Base-by-base conservation (phyloP, 2,888 invertebrate genomes). In the Xylophagus ater region DNA sequence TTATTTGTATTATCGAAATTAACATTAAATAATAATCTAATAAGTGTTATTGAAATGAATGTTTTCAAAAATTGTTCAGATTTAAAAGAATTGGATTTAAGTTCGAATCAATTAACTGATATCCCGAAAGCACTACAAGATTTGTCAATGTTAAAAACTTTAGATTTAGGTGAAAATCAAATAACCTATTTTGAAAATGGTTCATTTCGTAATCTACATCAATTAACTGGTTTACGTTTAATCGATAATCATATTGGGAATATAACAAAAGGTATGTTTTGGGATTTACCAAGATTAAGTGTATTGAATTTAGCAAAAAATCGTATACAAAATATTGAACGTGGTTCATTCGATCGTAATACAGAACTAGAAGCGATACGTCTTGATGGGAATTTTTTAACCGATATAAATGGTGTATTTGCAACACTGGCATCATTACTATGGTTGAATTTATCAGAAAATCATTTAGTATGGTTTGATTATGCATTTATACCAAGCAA, bases 121-220 rank as follows among this genome's bases (percentile, higher is more conserved):
- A 81, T 92, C 46, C 90, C 92, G 9, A 80, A 81, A 56, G 87
- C 87, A 2, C 64, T 89, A 41, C 79, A 79, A 65, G 85, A 84
- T 57, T 68, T 89, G 47, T 75, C 82, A 28, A 82, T 87, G 62
- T 65, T 94, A 49, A 83, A 87, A 60, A 86, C 86, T 10, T 69
- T 96, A 35, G 89, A 92, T 59, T 71, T 96, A 55, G 90, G 89
- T 24, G 89, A 92, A 64, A 96, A 96, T 68, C 81, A 83, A 60
- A 86, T 96, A 55, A 76, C 76, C 41, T 74, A 75, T 28, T 81
- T 96, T 48, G 77, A 74, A 56, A 87, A 89, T 56, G 59, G 85
- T 43, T 84, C 87, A 17, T 84, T 94, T 53, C 78, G 78, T 58
- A 86, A 87, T 60, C 68, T 94, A 37, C 78, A 82, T 52, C 87